These are phyloP conservation scores for Drosophila nr. perissopoda DNA, from an alignment of 2,888 invertebrate species.

Conservation along the genomic window DNA sequence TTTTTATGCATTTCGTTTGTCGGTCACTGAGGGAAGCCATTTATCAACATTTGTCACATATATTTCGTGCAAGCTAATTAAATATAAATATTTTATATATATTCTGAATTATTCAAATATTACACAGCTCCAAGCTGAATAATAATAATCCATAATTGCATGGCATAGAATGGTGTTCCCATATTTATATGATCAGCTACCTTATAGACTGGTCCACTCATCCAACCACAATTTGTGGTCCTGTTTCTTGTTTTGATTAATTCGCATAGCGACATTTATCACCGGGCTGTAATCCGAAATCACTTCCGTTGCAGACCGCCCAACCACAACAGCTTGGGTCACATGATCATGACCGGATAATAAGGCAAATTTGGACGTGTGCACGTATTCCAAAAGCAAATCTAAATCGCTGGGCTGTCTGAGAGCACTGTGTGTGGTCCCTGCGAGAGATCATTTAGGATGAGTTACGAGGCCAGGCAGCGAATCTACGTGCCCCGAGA, in stretches of 20 bases:
- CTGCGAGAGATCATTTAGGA: slow-evolving; percentile 62
- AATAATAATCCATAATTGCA: not conserved
- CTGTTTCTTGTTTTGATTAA: slow-evolving; percentile 49
- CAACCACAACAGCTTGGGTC: slow-evolving; percentile 29
- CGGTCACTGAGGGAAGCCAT: slow-evolving; percentile 70
- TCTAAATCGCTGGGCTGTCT: slow-evolving; percentile 19
- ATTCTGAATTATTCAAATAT: slow-evolving; percentile 21
- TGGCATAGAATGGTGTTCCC: not conserved
- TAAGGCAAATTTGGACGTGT: slow-evolving; percentile 66
- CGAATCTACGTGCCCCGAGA: slow-evolving; percentile 52
- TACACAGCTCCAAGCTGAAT: slow-evolving; percentile 7
- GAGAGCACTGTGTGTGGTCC: slow-evolving; percentile 37
- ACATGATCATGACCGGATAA: slow-evolving; percentile 58
- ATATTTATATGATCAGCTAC: slow-evolving; percentile 22
- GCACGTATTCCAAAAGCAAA: slow-evolving; percentile 55
- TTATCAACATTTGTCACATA: slow-evolving; percentile 63
- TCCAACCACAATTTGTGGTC: slow-evolving; percentile 3
- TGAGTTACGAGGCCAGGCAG: slow-evolving; percentile 70
- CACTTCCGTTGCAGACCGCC: slow-evolving; percentile 57
- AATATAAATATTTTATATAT: slow-evolving; percentile 56
- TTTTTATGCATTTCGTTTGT: slow-evolving; percentile 21
- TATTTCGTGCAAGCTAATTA: slow-evolving; percentile 64
- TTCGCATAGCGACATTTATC: slow-evolving; percentile 41
- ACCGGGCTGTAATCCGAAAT: slow-evolving; percentile 19
- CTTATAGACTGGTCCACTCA: not conserved